Evolutionary conservation across 2,797 vertebrate species (phyloP), one percentile per base, ranked within the genome.

Genomic region (Buceros bicornis): DNA sequence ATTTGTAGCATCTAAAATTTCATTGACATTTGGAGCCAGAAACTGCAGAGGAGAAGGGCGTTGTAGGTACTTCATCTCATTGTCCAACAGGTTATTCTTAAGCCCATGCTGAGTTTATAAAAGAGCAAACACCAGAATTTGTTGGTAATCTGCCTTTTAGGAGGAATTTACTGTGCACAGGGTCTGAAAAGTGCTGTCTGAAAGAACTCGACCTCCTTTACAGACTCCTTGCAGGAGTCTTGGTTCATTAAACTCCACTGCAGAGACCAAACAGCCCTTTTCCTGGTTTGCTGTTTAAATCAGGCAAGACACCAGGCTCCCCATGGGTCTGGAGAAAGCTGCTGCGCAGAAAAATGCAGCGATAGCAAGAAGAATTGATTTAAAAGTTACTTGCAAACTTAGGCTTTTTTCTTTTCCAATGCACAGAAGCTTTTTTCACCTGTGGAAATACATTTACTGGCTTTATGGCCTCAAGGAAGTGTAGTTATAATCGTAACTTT

Each of bases 191-290:
- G 56, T 64, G 74, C 28, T 60, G 82, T 82, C 70, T 91, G 89
- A 84, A 89, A 78, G 70, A 78, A 82, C 79, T 89, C 91, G 95
- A 77, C 89, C 79, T 94, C 86, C 74, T 91, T 77, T 82, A 71
- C 81, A 56, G 76, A 18, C 21, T 77, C 19, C 65, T 89, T 60
- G 28, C 45, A 69, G 67, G 84, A 93, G 79, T 93, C 88, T 65
- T 90, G 85, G 33, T 95, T 95, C 90, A 92, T 87, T 94, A 65
- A 93, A 94, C 94, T 95, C 80, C 35, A 42, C 61, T 89, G 89
- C 66, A 94, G 82, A 96, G 71, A 92, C 77, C 87, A 88, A 96
- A 62, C 53, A 70, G 47, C 67, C 61, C 2, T 93, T 89, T 89
- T 90, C 71, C 70, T 92, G 62, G 47, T 70, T 87, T 94, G 43